Evolutionary conservation across 35 echinoderm and acorn worm genomes (phyloP).

Genomic region (Chiridota heheva): DNA sequence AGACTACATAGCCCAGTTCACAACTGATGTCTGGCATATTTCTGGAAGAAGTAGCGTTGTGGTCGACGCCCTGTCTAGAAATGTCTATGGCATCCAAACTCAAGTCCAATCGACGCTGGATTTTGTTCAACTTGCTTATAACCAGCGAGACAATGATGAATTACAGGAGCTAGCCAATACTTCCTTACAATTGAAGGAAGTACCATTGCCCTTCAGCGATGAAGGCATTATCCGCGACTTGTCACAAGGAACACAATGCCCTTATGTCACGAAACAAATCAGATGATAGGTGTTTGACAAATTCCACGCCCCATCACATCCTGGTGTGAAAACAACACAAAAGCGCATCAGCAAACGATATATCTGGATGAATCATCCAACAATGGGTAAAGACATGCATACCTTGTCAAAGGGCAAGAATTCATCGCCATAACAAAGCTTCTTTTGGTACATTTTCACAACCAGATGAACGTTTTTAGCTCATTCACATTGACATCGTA

Average conservation of each 20-base stretch:
- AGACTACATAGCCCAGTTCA: conserved; percentile 58
- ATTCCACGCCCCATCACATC: conserved; percentile 21
- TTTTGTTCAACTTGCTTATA: neutral
- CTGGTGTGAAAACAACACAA: conserved; percentile 13
- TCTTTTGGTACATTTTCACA: conserved; percentile 46
- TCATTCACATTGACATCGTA: too few relatives aligned
- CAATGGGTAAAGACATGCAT: conserved; percentile 49
- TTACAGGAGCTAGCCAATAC: neutral
- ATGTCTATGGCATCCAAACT: neutral
- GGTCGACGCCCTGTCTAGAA: conserved; percentile 46
- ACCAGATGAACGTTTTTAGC: conserved; percentile 48
- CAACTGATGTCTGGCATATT: conserved; percentile 62
- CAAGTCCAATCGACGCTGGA: neutral
- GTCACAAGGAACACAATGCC: neutral
- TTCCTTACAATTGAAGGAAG: neutral
- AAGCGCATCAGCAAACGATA: conserved; percentile 10
- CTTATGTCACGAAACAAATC: neutral
- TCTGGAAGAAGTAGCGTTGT: conserved; percentile 34
- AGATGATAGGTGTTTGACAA: neutral
- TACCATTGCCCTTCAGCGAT: neutral
- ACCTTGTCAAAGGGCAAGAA: conserved; percentile 28
- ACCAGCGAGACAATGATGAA: neutral
- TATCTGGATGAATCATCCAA: conserved; percentile 21
- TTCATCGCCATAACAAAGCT: conserved; percentile 33
- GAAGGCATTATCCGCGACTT: conserved; percentile 3